Conservation (phyloP, 2,797 vertebrate genomes). For the Mycteria americana region DNA sequence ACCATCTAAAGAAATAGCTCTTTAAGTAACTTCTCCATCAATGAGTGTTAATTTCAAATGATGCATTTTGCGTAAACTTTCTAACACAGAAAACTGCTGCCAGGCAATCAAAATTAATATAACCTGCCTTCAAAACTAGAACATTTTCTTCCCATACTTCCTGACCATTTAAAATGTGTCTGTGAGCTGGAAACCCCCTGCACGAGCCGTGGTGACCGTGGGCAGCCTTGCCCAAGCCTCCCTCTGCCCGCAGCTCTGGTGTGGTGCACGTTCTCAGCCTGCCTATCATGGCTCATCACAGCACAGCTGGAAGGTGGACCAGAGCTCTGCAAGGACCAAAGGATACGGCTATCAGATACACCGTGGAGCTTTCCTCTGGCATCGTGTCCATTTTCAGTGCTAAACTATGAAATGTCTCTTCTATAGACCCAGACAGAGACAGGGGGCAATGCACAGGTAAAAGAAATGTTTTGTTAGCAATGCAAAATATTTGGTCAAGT, state of each 20-base stretch:
- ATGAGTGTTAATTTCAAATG: neutral
- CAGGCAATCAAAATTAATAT: neutral
- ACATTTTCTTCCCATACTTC: neutral
- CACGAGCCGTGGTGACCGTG: rapidly evolving
- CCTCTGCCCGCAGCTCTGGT: neutral
- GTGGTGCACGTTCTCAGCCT: neutral
- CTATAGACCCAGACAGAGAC: neutral
- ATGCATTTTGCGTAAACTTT: neutral
- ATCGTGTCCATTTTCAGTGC: neutral
- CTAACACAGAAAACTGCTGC: neutral
- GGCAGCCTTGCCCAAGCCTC: neutral
- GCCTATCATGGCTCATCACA: neutral
- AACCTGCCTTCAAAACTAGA: neutral
- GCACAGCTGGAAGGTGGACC: neutral
- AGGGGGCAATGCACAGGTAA: neutral
- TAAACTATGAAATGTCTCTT: neutral
- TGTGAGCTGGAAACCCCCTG: neutral
- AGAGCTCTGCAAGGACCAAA: neutral
- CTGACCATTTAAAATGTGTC: neutral
- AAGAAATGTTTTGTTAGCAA: neutral
- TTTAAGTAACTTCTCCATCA: neutral
- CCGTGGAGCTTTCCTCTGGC: neutral
- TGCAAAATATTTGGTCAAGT: neutral
- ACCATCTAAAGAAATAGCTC: neutral
- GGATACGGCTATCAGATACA: neutral